A percentile compares a stretch with the other conserved stretches of the same genome.
Evolutionary conservation across 2,888 invertebrate genomes (phyloP).

Genomic region (Heliconius sara): DNA sequence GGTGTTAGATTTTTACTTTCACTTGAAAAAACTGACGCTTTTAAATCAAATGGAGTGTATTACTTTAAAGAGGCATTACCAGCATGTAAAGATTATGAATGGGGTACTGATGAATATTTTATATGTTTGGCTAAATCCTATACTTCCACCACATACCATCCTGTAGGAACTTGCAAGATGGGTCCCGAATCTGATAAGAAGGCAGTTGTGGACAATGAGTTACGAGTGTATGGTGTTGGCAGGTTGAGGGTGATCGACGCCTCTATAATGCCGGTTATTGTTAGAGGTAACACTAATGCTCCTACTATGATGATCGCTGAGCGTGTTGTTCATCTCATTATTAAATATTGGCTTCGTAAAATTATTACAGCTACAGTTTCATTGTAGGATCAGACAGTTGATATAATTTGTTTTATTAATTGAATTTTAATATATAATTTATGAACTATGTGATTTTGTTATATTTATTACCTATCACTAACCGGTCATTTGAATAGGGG

Average conservation of each 20-base stretch:
- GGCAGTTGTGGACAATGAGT: constrained; percentile 87
- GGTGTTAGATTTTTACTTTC: constrained; percentile 84
- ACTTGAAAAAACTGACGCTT: constrained; percentile 82
- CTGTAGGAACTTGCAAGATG: constrained; percentile 73
- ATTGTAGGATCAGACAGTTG: background rate
- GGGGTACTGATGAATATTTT: constrained; percentile 86
- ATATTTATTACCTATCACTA: background rate
- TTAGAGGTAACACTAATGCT: constrained; percentile 92
- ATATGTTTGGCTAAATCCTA: constrained; percentile 85
- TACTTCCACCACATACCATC: constrained; percentile 78
- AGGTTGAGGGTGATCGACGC: constrained; percentile 89
- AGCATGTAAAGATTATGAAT: constrained; percentile 82
- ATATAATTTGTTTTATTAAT: background rate
- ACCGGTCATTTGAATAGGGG: background rate
- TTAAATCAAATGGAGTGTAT: constrained; percentile 81
- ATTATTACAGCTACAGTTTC: background rate
- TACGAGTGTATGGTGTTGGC: constrained; percentile 85
- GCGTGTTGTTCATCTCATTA: constrained; percentile 73
- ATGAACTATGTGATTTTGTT: background rate
- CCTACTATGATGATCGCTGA: constrained; percentile 69
- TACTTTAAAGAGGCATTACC: constrained; percentile 81
- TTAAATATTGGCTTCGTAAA: constrained; percentile 88
- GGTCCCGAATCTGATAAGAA: constrained; percentile 81
- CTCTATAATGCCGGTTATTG: constrained; percentile 90
- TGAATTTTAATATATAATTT: background rate